Percentiles rank a stretch among this genome's conserved stretches.
phyloP scores from a whole-genome alignment of 1,140 invertebrate genomes.

The Diorhabda elongata region DNA sequence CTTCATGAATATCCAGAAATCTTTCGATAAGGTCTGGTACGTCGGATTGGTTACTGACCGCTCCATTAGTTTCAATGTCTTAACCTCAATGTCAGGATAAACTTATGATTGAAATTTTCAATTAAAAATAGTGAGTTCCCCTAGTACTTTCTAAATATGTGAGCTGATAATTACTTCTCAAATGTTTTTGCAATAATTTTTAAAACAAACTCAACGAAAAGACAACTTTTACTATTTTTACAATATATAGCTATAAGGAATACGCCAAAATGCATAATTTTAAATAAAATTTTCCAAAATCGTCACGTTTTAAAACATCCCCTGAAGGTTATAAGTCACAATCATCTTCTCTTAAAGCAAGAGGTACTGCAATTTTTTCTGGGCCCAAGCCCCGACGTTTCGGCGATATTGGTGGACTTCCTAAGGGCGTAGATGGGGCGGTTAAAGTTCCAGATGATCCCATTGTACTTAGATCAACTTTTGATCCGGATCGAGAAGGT shows the following conservation, averaged over 20 bases:
- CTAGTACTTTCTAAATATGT: too few relatives aligned
- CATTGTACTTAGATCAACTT: slow-evolving; percentile 57
- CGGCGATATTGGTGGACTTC: slow-evolving; percentile 44
- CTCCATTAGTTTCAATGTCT: too few relatives aligned
- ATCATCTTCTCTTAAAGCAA: slow-evolving; percentile 42
- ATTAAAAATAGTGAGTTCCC: too few relatives aligned
- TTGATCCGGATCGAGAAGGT: slow-evolving; percentile 62
- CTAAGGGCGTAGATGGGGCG: slow-evolving; percentile 41
- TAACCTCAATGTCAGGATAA: too few relatives aligned
- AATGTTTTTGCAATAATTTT: too few relatives aligned
- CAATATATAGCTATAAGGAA: neutral
- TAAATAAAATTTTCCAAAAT: slow-evolving; percentile 3
- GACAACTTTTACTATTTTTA: neutral
- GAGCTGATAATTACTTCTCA: too few relatives aligned
- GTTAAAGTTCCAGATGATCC: slow-evolving; percentile 52
- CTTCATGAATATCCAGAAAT: too few relatives aligned
- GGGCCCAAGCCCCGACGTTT: slow-evolving; percentile 26
- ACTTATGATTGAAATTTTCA: too few relatives aligned
- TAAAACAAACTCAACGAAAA: too few relatives aligned
- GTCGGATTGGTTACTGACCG: too few relatives aligned
- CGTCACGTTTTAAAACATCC: neutral
- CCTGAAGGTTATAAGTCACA: slow-evolving; percentile 32
- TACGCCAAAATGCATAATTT: neutral
- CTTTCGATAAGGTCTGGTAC: too few relatives aligned
- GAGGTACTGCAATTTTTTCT: slow-evolving; percentile 38